A percentile compares a stretch with the other conserved stretches of the same genome.
Evolutionary conservation across 2,797 vertebrate species (phyloP).

Genomic region (Poeciliopsis paucimaculata): DNA sequence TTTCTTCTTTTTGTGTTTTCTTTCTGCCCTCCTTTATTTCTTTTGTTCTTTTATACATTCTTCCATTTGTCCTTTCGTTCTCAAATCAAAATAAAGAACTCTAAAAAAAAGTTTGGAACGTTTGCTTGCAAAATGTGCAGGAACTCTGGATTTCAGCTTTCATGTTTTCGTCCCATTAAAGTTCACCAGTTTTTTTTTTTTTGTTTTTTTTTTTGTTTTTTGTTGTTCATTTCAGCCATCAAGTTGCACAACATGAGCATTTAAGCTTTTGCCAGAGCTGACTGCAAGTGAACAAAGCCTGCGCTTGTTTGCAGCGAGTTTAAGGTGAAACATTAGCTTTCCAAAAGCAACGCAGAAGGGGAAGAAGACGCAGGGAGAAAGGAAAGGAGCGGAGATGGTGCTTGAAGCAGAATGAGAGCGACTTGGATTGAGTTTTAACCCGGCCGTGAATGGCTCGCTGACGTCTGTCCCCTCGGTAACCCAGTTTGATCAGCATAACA

Average conservation of each 20-base stretch:
- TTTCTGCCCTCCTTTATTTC: neutral
- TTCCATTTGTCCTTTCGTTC: neutral
- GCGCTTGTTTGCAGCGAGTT: slow-evolving; percentile 49
- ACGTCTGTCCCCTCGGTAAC: slow-evolving; percentile 82
- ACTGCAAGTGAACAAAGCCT: slow-evolving; percentile 57
- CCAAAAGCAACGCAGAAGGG: slow-evolving; percentile 25
- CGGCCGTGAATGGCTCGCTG: slow-evolving; percentile 68
- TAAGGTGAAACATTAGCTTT: slow-evolving; percentile 63
- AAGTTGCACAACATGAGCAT: slow-evolving; percentile 29
- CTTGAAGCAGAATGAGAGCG: slow-evolving; percentile 40
- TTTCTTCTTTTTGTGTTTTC: neutral
- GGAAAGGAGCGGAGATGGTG: slow-evolving; percentile 22
- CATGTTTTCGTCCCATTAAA: slow-evolving; percentile 25
- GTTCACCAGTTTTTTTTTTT: neutral
- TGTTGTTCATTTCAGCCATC: slow-evolving; percentile 41
- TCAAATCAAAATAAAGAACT: neutral
- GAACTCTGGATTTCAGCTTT: slow-evolving; percentile 6
- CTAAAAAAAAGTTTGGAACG: neutral
- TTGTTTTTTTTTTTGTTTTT: neutral
- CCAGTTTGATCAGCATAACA: slow-evolving; percentile 86
- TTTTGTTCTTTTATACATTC: neutral
- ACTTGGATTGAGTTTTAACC: slow-evolving; percentile 68
- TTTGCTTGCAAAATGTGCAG: neutral
- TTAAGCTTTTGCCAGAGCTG: slow-evolving; percentile 43
- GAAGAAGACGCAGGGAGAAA: slow-evolving; percentile 14